A percentile compares a stretch with the other conserved stretches of the same genome.
These are phyloP conservation scores for Nemopilema nomurai DNA, from an alignment of 30 jellyfish, hydroid and myxozoan genomes.

Conservation along the genomic window DNA sequence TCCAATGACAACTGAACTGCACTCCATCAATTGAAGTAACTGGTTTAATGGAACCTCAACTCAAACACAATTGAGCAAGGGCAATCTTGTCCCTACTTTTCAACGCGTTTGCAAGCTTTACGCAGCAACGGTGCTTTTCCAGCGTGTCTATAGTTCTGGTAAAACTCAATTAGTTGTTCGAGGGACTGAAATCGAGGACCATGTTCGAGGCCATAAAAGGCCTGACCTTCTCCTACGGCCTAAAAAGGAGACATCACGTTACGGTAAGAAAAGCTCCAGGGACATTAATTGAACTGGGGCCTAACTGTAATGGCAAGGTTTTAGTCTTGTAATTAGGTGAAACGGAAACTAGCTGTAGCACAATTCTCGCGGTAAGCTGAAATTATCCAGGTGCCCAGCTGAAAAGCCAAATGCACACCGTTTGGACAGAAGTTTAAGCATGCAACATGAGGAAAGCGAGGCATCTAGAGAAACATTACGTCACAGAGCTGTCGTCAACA, in stretches of 20 bases:
- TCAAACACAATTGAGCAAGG: too few species aligned
- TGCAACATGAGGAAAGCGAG: too few species aligned
- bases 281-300: too few species aligned
- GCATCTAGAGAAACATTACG: too few species aligned
- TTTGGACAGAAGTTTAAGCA: neutral
- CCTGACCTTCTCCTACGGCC: conserved; percentile 73
- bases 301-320: too few species aligned
- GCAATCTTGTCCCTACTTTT: conserved; percentile 6
- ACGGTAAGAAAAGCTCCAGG: too few species aligned
- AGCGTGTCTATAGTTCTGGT: conserved; percentile 84
- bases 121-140: conserved; percentile 75
- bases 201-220: conserved; percentile 83
- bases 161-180: conserved; percentile 81
- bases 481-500: too few species aligned
- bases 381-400: neutral
- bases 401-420: neutral
- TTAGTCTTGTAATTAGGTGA: too few species aligned
- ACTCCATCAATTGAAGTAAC: too few species aligned
- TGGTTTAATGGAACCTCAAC: too few species aligned
- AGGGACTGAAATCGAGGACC: conserved; percentile 89
- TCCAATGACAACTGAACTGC: too few species aligned
- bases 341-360: too few species aligned
- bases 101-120: conserved; percentile 75
- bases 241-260: conserved; percentile 2
- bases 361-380: neutral